Evolutionary conservation across 2,888 invertebrate species (phyloP).

Genomic region (Catonia carolina): DNA sequence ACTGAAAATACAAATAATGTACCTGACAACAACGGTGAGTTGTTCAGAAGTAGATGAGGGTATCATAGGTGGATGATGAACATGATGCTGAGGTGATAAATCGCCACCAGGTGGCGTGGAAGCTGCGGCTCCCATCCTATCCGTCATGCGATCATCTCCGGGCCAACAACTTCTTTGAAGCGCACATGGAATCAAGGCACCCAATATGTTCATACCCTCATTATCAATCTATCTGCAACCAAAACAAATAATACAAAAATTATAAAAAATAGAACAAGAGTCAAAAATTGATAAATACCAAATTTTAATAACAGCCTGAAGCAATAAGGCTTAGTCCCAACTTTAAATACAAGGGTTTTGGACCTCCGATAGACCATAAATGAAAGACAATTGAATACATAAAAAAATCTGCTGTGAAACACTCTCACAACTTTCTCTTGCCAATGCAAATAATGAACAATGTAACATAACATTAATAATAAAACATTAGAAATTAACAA

Average conservation of each 20-base stretch:
- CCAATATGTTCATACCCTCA: conserved; percentile 32
- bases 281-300: background rate
- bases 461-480: too few relatives aligned
- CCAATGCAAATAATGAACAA: too few relatives aligned
- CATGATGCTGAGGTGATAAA: conserved; percentile 14
- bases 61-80: conserved; percentile 14
- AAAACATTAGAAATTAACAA: too few relatives aligned
- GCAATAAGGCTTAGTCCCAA: too few relatives aligned
- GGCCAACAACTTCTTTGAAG: conserved; percentile 30
- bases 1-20: background rate
- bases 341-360: too few relatives aligned
- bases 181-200: conserved; percentile 32
- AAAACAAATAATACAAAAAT: background rate
- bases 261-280: background rate
- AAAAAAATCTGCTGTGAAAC: too few relatives aligned
- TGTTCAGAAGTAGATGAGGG: conserved; percentile 23
- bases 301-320: too few relatives aligned
- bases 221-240: conserved; percentile 21
- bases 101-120: conserved; percentile 30
- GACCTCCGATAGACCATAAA: too few relatives aligned
- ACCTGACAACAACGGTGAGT: conserved; percentile 25
- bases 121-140: conserved; percentile 35
- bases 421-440: too few relatives aligned
- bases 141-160: conserved; percentile 33
- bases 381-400: too few relatives aligned